Percentiles rank a stretch among this genome's conserved stretches.
These are phyloP conservation scores for Nematostella vectensis DNA, from an alignment of 92 coral and sea anemone species.

Conservation along the genomic window DNA sequence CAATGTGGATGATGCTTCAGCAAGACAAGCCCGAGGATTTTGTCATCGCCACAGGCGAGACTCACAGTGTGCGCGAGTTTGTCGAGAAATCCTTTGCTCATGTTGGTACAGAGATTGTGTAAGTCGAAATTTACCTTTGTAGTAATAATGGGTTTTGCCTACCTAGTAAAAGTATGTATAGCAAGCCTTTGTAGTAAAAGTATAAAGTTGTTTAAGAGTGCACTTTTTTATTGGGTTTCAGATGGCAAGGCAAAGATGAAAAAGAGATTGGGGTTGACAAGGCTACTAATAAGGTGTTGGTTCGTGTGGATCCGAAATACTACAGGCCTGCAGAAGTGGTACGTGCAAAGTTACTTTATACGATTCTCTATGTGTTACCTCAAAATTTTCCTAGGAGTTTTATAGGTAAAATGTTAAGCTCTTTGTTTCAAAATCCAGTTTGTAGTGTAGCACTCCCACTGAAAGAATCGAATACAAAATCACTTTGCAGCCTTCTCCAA, in stretches of 20 bases:
- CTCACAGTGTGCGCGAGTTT: conserved; percentile 92
- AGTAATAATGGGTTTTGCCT: too few species aligned
- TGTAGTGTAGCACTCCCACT: too few species aligned
- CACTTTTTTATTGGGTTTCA: too few species aligned
- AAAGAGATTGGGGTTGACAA: conserved; percentile 72
- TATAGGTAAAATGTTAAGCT: too few species aligned
- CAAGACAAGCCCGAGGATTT: conserved; percentile 86
- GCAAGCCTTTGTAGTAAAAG: neutral
- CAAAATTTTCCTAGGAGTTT: too few species aligned
- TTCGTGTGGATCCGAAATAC: conserved; percentile 72
- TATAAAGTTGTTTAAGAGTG: neutral
- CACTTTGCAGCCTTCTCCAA: too few species aligned
- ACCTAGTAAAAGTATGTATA: neutral
- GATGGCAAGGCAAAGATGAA: conserved; percentile 91
- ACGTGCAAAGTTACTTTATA: conserved; percentile 15
- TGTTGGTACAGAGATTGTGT: conserved; percentile 71
- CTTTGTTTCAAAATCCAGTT: too few species aligned
- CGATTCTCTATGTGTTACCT: too few species aligned
- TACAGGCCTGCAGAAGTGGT: conserved; percentile 99
- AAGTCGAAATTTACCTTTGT: too few species aligned
- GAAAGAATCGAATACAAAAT: too few species aligned
- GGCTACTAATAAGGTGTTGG: conserved; percentile 52
- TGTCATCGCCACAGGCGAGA: conserved; percentile 93
- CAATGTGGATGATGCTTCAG: conserved; percentile 94
- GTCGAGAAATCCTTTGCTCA: conserved; percentile 67